These are phyloP conservation scores for Indri indri DNA, from an alignment of 2,113 vertebrate genomes.

Conservation along the genomic window DNA sequence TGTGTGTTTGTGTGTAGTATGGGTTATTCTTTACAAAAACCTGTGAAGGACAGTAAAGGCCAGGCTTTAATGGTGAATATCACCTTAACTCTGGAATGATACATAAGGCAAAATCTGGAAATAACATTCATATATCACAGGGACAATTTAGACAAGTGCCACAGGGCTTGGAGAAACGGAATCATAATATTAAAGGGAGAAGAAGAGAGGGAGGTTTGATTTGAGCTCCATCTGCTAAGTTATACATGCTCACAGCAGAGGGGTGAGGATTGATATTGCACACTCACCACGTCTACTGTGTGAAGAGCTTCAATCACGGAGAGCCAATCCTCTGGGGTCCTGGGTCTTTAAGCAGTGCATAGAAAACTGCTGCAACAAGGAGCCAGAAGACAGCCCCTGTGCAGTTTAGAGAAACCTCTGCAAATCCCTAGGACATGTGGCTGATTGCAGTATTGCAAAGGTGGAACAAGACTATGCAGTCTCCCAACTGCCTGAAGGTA, in stretches of 20 bases:
- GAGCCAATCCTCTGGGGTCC: no score
- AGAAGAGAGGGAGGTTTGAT: neutral
- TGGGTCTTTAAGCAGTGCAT: no score
- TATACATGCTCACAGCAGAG: neutral
- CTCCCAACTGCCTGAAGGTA: neutral
- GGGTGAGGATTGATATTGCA: accelerated
- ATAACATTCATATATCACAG: neutral
- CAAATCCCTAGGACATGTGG: neutral
- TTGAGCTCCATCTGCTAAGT: neutral
- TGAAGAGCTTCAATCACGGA: neutral
- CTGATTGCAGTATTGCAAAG: neutral
- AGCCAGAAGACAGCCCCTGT: neutral
- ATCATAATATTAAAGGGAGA: neutral
- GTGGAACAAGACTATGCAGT: accelerated
- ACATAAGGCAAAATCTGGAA: neutral
- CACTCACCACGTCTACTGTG: neutral
- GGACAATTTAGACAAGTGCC: neutral
- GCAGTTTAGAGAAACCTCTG: neutral
- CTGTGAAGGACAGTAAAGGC: neutral
- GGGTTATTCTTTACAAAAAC: neutral
- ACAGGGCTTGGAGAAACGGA: neutral
- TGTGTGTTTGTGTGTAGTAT: neutral
- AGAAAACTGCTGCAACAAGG: neutral
- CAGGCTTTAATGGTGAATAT: no score
- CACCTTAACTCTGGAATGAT: neutral